Conservation (phyloP, 1,140 invertebrate species). For the Orius laevigatus region DNA sequence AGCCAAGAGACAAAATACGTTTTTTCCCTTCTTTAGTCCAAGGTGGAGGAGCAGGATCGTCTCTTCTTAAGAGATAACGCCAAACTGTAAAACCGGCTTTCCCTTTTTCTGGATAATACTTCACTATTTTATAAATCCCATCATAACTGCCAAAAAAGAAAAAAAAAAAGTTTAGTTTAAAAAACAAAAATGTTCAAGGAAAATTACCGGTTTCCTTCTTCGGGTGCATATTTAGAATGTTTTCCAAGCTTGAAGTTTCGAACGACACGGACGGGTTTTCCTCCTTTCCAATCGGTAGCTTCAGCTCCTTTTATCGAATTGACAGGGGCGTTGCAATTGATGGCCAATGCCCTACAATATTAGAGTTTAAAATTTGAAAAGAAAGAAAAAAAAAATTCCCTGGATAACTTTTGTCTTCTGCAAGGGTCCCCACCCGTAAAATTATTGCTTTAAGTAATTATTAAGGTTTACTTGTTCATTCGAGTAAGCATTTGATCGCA, state of each 20-base stretch:
- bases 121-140: constrained; percentile 66
- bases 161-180: not conserved
- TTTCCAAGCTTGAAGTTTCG: constrained; percentile 58
- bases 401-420: not conserved
- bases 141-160: constrained; percentile 38
- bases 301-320: constrained; percentile 47
- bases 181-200: not conserved
- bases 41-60: constrained; percentile 63
- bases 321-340: constrained; percentile 54
- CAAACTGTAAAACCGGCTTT: constrained; percentile 66
- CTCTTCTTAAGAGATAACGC: constrained; percentile 60
- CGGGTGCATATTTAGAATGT: constrained; percentile 61
- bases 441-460: not conserved
- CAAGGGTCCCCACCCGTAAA: not conserved
- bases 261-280: constrained; percentile 64
- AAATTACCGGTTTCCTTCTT: constrained; percentile 45
- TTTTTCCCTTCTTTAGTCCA: constrained; percentile 62
- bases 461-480: constrained; percentile 48
- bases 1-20: constrained; percentile 26
- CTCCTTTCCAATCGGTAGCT: constrained; percentile 52
- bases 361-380: not conserved
- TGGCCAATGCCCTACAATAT: constrained; percentile 48
- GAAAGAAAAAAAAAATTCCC: not conserved
- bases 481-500: constrained; percentile 63
- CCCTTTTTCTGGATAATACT: constrained; percentile 67